Evolutionary conservation across 2,797 vertebrate genomes (phyloP), one percentile per base, ranked within the genome.

Genomic region (Syndactyla subalaris): DNA sequence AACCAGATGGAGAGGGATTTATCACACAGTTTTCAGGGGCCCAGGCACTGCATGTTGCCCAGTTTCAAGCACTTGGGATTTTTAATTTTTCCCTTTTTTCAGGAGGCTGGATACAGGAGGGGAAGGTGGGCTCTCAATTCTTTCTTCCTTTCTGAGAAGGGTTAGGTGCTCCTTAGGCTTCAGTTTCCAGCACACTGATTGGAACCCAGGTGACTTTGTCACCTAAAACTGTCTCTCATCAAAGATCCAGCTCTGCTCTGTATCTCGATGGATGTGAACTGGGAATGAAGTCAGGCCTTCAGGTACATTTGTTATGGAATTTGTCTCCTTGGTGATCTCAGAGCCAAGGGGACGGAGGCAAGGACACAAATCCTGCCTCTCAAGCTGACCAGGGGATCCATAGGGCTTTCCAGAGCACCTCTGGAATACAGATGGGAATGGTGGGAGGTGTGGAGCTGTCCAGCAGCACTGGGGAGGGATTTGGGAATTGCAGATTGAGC

Each of bases 1-100:
- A 8, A 84, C 26, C 88, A 86, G 95, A 85, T 95, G 89, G 93
- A 52, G 93, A 67, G 85, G 79, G 93, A 43, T 91, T 94, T 92
- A 61, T 89, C 63, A 17, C n/a, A n/a, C 18, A 19, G 65, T 54
- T 92, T 82, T 34, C 77, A 78, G 38, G 74, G 51, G 12, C 45
- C 38, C n/a, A 14, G 73, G 14, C 39, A 10, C 16, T 79, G 23
- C 14, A 20, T 36, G 9, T 21, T 82, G 74, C 63, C 67, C 81
- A 71, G 21, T 85, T 85, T 71, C 6, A 21, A 57, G 41, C 49
- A 29, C 67, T 57, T 57, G 32, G 57, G 65, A 57, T 20, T 92
- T 45, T 41, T 27, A 32, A 4, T 29, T 48, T 54, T 9, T 20
- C 2, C 10, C 2, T 62, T 63, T 80, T 86, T 81, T 18, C 27